Base-by-base conservation (phyloP, 2,113 vertebrate species). In the Oreochromis niloticus region DNA sequence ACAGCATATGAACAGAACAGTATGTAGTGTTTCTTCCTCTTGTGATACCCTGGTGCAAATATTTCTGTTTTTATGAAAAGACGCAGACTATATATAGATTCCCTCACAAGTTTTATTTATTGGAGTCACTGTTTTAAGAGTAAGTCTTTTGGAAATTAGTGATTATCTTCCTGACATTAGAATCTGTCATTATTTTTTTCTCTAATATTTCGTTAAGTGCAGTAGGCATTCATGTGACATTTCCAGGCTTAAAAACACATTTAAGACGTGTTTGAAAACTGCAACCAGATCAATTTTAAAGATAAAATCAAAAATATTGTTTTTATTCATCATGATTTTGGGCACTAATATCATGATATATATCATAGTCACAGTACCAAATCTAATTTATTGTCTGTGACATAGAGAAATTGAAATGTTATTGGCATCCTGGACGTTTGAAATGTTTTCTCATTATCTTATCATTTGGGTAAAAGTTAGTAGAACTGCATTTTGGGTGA, bases 391-490 rank as follows among this genome's bases (percentile, higher is more conserved):
- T 7, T 50, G 16, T 50, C 16, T 50, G 6, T 50, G 66, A 46
- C 41, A 27, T 10, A 7, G 41, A 48, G 0, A 2, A 48, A 27
- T 46, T 46, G 14, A 27, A 48, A 73, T 17, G 3, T 48, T 27
- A 30, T 75, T 1, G 41, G 0, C 1, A 46, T 16, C 41, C 68
- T 73, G 2, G 6, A 2, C 43, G 0, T 48, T 48, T 48, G 22
- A 75, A 0, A 46, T 75, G 22, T 75, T 75, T 75, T 75, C 14
- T 48, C 2, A 75, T 4, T 30, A 7, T 66, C 10, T 39, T 27
- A 46, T 73, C 13, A 2, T 46, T 73, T 17, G 22, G 5, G 16
- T 48, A 30, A 46, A 75, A 75, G 14, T 46, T 17, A 0, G 1
- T 46, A 48, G 5, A 73, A 73, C 13, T 73, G 41, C 41, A 0